phyloP scores from a whole-genome alignment of 2,113 vertebrate genomes.

The Ranitomeya variabilis region DNA sequence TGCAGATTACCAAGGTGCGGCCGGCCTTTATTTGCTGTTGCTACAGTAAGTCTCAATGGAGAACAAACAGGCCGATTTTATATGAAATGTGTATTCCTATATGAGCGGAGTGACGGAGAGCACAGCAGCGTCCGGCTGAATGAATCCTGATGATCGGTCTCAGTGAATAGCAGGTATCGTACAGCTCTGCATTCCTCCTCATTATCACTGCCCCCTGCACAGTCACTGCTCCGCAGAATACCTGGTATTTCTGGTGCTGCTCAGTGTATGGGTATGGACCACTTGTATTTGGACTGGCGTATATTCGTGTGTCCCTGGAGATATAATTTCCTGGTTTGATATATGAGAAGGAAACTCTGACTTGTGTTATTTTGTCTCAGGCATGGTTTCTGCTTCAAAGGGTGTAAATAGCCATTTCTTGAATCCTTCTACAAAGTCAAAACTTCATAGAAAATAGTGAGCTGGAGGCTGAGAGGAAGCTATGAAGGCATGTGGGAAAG shows the following conservation, averaged over 20 bases:
- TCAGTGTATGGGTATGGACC: not conserved
- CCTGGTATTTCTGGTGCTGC: not conserved
- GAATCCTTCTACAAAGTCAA: too few relatives aligned
- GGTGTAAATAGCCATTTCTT: too few relatives aligned
- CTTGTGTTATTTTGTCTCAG: too few relatives aligned
- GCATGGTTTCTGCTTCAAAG: too few relatives aligned
- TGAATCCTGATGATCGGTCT: not conserved
- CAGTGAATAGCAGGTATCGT: slow-evolving; percentile 31
- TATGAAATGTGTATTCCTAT: not conserved
- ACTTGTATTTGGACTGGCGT: not conserved
- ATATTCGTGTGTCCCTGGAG: not conserved
- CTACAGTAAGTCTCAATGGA: slow-evolving; percentile 36
- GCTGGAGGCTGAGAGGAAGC: too few relatives aligned
- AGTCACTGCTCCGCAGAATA: not conserved
- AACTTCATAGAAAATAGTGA: too few relatives aligned
- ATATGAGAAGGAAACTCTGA: too few relatives aligned
- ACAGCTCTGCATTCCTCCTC: not conserved
- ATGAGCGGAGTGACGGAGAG: not conserved
- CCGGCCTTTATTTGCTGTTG: slow-evolving; percentile 35
- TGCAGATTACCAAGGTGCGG: slow-evolving; percentile 26
- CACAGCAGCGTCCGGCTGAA: not conserved
- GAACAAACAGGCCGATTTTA: slow-evolving; percentile 29
- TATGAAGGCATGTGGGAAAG: too few relatives aligned
- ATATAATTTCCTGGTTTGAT: not conserved
- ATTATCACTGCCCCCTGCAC: not conserved